A percentile compares a stretch with the other conserved stretches of the same genome.
phyloP scores from a whole-genome alignment of 2,797 vertebrate species.

The Molothrus ater region DNA sequence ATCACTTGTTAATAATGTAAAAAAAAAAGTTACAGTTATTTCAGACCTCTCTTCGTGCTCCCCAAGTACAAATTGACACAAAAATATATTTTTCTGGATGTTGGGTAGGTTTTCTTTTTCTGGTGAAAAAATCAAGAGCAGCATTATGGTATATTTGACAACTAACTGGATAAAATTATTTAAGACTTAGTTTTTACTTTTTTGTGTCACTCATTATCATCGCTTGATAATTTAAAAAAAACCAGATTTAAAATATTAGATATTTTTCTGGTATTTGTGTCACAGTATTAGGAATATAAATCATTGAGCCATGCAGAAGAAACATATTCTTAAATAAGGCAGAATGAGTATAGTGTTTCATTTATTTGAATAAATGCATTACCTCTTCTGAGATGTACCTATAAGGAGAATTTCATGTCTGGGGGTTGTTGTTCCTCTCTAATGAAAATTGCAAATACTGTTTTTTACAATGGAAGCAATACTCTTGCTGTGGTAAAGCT shows the following conservation, averaged over 20 bases:
- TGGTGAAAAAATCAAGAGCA: background rate
- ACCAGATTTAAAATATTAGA: background rate
- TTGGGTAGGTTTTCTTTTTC: too few species aligned
- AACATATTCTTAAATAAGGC: background rate
- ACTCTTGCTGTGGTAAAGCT: background rate
- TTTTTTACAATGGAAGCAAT: background rate
- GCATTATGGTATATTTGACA: background rate
- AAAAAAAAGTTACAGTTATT: background rate
- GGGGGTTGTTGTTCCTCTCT: background rate
- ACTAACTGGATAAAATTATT: background rate
- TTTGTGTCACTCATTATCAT: background rate
- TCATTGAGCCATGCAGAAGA: background rate
- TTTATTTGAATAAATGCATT: background rate
- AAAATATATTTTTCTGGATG: background rate
- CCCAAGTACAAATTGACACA: background rate
- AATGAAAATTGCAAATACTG: accelerated
- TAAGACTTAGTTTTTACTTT: background rate
- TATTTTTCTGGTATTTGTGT: background rate
- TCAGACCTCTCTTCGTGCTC: background rate
- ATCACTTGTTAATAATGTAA: background rate
- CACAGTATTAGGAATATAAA: background rate
- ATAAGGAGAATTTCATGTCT: background rate
- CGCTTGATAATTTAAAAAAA: background rate
- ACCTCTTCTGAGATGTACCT: background rate
- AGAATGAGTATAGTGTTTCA: background rate